These are phyloP conservation scores for Luperina nickerlii DNA, from an alignment of 2,888 invertebrate genomes.

Conservation along the genomic window DNA sequence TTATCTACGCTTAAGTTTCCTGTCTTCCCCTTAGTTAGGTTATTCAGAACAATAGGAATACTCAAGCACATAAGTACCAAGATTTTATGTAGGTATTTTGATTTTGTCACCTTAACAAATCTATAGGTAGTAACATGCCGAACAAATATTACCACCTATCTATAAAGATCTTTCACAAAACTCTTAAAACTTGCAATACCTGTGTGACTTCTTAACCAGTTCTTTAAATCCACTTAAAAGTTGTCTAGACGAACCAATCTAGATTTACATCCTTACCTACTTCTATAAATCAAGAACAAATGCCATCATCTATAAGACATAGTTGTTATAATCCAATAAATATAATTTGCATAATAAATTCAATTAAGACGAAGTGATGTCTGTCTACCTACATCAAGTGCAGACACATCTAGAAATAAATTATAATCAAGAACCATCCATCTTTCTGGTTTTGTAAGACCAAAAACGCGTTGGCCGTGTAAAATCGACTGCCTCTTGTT, in stretches of 20 bases:
- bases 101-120: background rate
- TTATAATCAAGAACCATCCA: slow-evolving; percentile 76
- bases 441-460: slow-evolving; percentile 80
- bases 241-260: background rate
- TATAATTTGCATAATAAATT: slow-evolving; percentile 36
- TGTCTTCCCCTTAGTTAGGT: background rate
- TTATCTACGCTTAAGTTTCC: background rate
- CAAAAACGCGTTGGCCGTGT: slow-evolving; percentile 82
- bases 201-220: background rate
- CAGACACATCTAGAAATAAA: slow-evolving; percentile 68
- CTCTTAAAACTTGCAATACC: background rate
- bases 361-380: slow-evolving; percentile 41
- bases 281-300: slow-evolving; percentile 23
- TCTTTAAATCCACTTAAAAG: background rate
- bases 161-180: background rate
- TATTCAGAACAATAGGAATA: slow-evolving; percentile 9
- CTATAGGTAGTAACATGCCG: background rate
- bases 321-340: slow-evolving; percentile 15
- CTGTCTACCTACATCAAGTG: slow-evolving; percentile 46
- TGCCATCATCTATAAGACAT: background rate
- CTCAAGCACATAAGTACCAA: background rate
- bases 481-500: slow-evolving; percentile 84
- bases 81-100: background rate
- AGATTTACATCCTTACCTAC: background rate
- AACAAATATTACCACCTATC: background rate